Base-by-base conservation (phyloP, 2,888 invertebrate species). In the Chironomus tentans region DNA sequence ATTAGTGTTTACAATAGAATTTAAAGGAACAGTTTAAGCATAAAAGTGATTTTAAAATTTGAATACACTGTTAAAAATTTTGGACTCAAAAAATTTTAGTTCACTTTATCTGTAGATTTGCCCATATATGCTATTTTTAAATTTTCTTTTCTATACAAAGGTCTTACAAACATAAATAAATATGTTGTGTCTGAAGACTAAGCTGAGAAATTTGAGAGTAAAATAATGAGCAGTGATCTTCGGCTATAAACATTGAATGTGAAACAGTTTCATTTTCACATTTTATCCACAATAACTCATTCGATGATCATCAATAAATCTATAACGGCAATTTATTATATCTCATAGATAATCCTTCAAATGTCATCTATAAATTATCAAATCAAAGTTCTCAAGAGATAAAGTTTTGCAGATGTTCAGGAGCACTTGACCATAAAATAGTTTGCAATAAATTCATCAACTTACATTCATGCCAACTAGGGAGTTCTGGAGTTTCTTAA, bases 381-480 rank as follows among this genome's bases (percentile, higher is more conserved):
- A n/a, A 15, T n/a, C 5, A 2, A 56, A 56, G 3, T 56, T 5
- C 4, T 56, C 18, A 56, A 56, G 56, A 10, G 10, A 38, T 56
- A 18, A 56, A 7, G 15, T 18, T 56, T 56, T 56, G 5, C 56
- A 56, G 56, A n/a, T 15, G 5, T 7, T 56, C 15, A 15, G 12
- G 10, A 38, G 1, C 38, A 15, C 56, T 15, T 56, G 56, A 56
- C 56, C 56, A 56, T 56, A 15, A 56, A 24, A n/a, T 71, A 38
- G 38, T 38, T 38, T 38, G 38, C 38, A 38, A 38, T 38, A 38
- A 38, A 38, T 38, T 38, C 10, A 38, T 38, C 38, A 38, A 91
- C 92, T 91, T 84, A 93, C 92, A 82, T 92, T 92, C 88, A 74
- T 74, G 7, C 65, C 74, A 48, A 74, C 68, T 5, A 65, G 10